A percentile compares a stretch with the other conserved stretches of the same genome.
These are phyloP conservation scores for Brachirus orientalis DNA, from an alignment of 2,113 vertebrate genomes.

Conservation along the genomic window DNA sequence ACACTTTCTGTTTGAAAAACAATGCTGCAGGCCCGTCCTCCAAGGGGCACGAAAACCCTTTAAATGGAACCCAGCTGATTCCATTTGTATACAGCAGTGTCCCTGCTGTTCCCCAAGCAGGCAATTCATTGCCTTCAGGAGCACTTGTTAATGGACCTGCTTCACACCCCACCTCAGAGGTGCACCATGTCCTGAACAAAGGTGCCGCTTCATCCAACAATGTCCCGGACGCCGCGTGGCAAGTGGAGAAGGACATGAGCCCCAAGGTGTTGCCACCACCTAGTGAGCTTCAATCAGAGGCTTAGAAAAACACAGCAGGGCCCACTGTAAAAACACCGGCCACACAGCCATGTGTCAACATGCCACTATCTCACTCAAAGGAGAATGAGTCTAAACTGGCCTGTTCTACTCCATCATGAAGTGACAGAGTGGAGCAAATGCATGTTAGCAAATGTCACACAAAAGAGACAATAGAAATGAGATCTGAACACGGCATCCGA, in stretches of 20 bases:
- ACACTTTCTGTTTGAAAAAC: slow-evolving; percentile 85
- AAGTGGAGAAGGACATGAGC: slow-evolving; percentile 80
- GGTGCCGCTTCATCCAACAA: slow-evolving; percentile 86
- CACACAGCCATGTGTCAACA: slow-evolving; percentile 89
- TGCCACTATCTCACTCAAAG: slow-evolving; percentile 88
- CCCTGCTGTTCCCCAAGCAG: slow-evolving; percentile 90
- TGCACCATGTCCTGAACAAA: slow-evolving; percentile 91
- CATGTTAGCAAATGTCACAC: slow-evolving; percentile 86
- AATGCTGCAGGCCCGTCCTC: slow-evolving; percentile 85
- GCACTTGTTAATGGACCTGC: slow-evolving; percentile 97
- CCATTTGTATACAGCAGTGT: slow-evolving; percentile 90
- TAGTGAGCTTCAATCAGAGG: slow-evolving; percentile 90
- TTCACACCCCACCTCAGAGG: slow-evolving; percentile 92
- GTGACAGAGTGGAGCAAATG: slow-evolving; percentile 85
- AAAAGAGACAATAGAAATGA: slow-evolving; percentile 80
- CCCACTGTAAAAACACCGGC: slow-evolving; percentile 89
- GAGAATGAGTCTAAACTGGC: slow-evolving; percentile 85
- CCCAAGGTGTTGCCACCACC: slow-evolving; percentile 86
- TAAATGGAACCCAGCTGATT: slow-evolving; percentile 95
- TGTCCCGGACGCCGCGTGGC: slow-evolving; percentile 85
- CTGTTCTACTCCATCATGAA: slow-evolving; percentile 82
- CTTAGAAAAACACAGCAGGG: slow-evolving; percentile 89
- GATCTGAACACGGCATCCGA: slow-evolving; percentile 81
- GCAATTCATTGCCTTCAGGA: slow-evolving; percentile 90
- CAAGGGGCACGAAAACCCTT: slow-evolving; percentile 93